Evolutionary conservation across 2,797 vertebrate genomes (phyloP).

Genomic region (Rallus crepitans): DNA sequence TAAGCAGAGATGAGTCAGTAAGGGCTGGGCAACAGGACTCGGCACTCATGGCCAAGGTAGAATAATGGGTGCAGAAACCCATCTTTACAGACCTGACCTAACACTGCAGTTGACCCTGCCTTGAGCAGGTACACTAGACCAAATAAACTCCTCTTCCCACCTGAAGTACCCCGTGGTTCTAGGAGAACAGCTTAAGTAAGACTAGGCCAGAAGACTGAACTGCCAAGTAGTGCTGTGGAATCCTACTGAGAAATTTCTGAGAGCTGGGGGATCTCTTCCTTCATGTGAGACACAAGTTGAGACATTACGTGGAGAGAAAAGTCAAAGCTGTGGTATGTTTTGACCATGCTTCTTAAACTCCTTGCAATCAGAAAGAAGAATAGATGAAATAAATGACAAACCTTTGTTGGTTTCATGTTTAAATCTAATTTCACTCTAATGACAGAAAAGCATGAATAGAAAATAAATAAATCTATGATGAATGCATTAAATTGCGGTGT

Average conservation of each 20-base stretch:
- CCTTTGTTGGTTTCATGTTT: background rate
- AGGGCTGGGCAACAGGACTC: background rate
- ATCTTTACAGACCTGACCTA: background rate
- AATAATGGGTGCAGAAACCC: background rate
- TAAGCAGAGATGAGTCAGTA: background rate
- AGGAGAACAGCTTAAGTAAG: too few relatives aligned
- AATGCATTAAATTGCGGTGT: background rate
- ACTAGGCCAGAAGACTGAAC: background rate
- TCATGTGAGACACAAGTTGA: background rate
- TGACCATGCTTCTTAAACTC: background rate
- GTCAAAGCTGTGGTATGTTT: background rate
- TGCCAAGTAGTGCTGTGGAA: background rate
- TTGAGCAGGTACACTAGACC: background rate
- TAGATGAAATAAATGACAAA: background rate
- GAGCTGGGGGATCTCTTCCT: background rate
- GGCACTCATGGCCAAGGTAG: rapidly evolving
- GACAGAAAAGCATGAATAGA: conserved; percentile 8
- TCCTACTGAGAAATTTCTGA: background rate
- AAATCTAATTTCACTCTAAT: conserved; percentile 43
- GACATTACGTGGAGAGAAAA: background rate
- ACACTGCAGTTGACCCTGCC: rapidly evolving
- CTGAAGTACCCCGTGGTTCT: background rate
- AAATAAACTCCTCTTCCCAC: background rate
- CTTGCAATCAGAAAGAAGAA: background rate
- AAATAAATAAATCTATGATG: conserved; percentile 12